Conservation (phyloP, 2,888 invertebrate genomes). For the Alloplasta piceator region DNA sequence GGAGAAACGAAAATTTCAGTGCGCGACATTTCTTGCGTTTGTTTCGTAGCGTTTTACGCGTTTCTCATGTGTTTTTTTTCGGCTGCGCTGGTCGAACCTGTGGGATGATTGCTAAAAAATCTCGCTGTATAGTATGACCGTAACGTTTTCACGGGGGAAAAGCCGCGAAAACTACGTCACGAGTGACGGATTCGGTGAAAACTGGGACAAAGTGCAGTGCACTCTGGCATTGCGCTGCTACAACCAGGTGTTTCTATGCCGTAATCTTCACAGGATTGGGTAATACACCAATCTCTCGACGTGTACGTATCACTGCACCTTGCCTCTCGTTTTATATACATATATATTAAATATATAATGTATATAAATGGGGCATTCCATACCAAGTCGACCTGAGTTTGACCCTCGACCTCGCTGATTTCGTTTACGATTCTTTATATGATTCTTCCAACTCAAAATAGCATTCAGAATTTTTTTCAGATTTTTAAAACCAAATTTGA, state of each 20-base stretch:
- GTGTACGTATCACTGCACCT: constrained; percentile 74
- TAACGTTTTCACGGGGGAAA: constrained; percentile 70
- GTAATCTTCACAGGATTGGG: constrained; percentile 82
- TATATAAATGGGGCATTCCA: too few species aligned
- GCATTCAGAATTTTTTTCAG: too few species aligned
- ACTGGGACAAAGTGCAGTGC: constrained; percentile 83
- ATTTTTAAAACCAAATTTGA: too few species aligned
- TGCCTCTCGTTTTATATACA: constrained; percentile 60
- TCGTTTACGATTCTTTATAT: too few species aligned
- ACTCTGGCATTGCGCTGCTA: constrained; percentile 83
- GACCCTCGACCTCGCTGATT: too few species aligned
- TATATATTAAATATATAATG: too few species aligned
- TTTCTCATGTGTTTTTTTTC: constrained; percentile 26
- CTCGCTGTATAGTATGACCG: constrained; percentile 3
- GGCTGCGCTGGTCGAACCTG: background rate
- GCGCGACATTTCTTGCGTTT: background rate
- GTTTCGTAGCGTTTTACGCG: constrained; percentile 7
- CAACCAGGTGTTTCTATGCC: constrained; percentile 83
- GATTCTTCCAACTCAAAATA: too few species aligned
- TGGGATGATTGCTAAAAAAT: constrained; percentile 39
- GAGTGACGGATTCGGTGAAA: constrained; percentile 82
- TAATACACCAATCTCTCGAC: constrained; percentile 74
- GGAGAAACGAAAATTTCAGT: background rate
- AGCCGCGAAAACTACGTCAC: constrained; percentile 82
- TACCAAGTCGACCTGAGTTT: too few species aligned